Conservation (phyloP, 2,888 invertebrate genomes). For the Pegoplata infirma region DNA sequence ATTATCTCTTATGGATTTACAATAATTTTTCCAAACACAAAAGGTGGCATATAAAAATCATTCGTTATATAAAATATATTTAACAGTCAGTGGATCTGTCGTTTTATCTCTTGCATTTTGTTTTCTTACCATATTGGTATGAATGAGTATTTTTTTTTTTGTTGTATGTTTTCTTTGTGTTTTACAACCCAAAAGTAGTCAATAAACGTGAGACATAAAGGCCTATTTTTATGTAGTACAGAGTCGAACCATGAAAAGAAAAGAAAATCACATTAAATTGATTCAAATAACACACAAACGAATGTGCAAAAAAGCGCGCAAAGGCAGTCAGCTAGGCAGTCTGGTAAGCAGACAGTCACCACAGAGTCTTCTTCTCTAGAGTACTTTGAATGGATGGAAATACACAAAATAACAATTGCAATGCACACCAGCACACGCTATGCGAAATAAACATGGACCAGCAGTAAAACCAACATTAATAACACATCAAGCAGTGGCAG, state of each 20-base stretch:
- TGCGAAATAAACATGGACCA: neutral
- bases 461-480: neutral
- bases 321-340: neutral
- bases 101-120: neutral
- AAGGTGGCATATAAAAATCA: neutral
- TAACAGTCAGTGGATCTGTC: neutral
- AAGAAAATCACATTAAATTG: constrained; percentile 24
- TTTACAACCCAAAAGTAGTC: constrained; percentile 19
- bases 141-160: neutral
- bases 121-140: neutral
- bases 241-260: neutral
- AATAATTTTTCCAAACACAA: constrained; percentile 4
- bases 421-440: neutral
- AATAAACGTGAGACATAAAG: constrained; percentile 26
- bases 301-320: neutral
- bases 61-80: neutral
- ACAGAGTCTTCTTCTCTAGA: neutral
- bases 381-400: neutral
- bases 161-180: neutral
- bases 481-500: neutral
- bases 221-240: constrained; percentile 24
- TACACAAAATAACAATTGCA: neutral
- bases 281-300: neutral
- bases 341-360: no score
- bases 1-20: constrained; percentile 4